phyloP scores from a whole-genome alignment of 2,797 vertebrate genomes.

The Halcyon badia region DNA sequence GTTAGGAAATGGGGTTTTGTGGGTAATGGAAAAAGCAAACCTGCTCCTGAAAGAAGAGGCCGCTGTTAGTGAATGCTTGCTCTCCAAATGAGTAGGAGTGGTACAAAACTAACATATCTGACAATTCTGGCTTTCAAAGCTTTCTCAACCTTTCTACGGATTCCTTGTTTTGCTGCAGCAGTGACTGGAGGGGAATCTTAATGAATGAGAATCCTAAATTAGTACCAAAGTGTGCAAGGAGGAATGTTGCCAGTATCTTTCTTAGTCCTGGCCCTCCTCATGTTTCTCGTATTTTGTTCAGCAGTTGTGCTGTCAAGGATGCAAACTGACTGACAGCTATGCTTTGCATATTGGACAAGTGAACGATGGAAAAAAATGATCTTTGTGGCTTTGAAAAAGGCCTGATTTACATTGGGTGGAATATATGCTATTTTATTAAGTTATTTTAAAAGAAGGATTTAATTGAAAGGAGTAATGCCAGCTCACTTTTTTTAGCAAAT shows the following conservation, averaged over 20 bases:
- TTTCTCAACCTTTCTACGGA: background rate
- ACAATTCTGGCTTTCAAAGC: background rate
- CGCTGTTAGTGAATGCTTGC: background rate
- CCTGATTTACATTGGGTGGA: background rate
- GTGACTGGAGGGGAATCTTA: background rate
- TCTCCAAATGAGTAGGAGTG: background rate
- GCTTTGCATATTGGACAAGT: slow-evolving; percentile 38
- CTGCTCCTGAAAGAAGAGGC: background rate
- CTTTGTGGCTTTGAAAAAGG: slow-evolving; percentile 13
- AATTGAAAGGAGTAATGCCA: slow-evolving; percentile 26
- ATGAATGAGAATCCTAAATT: slow-evolving; percentile 3
- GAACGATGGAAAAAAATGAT: background rate
- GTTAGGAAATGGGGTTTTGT: background rate
- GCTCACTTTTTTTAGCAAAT: background rate
- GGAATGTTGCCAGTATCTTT: background rate
- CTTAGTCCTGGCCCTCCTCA: background rate
- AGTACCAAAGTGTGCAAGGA: background rate
- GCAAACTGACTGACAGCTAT: slow-evolving; percentile 4
- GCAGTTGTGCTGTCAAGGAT: slow-evolving; percentile 46
- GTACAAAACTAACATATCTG: background rate
- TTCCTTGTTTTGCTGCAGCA: background rate
- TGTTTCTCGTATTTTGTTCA: slow-evolving; percentile 4
- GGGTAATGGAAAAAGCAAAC: background rate
- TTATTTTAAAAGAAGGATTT: slow-evolving; percentile 39
- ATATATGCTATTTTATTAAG: slow-evolving; percentile 24